Evolutionary conservation across 2,888 invertebrate species (phyloP).

Genomic region (Cephonodes hylas): DNA sequence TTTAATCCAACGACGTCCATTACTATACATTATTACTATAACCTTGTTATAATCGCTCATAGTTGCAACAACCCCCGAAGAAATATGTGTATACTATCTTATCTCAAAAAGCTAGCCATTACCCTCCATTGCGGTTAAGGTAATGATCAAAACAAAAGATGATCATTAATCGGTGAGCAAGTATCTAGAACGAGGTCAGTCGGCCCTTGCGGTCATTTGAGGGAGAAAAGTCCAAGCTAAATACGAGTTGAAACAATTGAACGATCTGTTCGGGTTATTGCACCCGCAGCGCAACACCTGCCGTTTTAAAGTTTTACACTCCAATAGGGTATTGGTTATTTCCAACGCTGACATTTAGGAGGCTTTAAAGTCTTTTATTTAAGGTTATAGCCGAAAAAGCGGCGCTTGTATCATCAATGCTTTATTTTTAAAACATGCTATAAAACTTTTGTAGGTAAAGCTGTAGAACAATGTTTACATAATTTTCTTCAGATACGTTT

Average conservation of each 20-base stretch:
- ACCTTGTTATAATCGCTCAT: too few species aligned
- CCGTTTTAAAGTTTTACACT: neutral
- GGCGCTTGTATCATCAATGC: neutral
- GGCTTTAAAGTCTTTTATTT: neutral
- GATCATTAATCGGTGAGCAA: neutral
- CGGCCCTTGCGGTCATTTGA: neutral
- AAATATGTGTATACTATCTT: too few species aligned
- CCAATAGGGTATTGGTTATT: neutral
- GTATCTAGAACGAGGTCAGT: neutral
- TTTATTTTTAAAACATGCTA: too few species aligned
- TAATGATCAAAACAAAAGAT: neutral
- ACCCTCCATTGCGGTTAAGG: neutral
- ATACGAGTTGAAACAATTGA: neutral
- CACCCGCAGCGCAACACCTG: neutral
- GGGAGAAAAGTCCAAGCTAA: neutral
- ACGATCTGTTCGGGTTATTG: neutral
- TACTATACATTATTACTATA: too few species aligned
- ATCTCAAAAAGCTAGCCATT: neutral
- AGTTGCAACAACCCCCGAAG: too few species aligned
- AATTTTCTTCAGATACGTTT: too few species aligned
- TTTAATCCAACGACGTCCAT: too few species aligned
- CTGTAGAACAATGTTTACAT: neutral
- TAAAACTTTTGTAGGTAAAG: too few species aligned
- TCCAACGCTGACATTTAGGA: neutral
- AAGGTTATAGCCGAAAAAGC: neutral